A percentile compares a stretch with the other conserved stretches of the same genome.
These are phyloP conservation scores for Antennarius striatus DNA, from an alignment of 2,113 vertebrate species.

Conservation along the genomic window DNA sequence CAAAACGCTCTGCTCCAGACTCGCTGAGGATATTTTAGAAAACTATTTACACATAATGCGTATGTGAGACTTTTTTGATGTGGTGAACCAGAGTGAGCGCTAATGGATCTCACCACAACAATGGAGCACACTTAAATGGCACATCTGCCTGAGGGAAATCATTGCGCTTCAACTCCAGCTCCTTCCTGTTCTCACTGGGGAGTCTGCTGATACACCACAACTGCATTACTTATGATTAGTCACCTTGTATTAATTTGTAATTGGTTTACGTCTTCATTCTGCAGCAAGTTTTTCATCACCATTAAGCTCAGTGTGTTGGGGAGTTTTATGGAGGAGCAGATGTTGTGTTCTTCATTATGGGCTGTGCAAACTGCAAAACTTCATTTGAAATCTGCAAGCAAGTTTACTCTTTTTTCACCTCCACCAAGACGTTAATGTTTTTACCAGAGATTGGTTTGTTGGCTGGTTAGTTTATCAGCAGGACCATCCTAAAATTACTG, in stretches of 20 bases:
- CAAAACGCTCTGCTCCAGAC: constrained; percentile 32
- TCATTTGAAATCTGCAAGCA: constrained; percentile 5
- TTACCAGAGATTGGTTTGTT: too few relatives aligned
- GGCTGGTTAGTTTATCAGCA: too few relatives aligned
- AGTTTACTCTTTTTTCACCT: constrained; percentile 5
- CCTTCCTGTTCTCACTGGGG: constrained; percentile 74
- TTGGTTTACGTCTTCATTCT: constrained; percentile 56
- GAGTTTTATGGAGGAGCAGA: constrained; percentile 13
- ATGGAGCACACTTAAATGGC: constrained; percentile 90
- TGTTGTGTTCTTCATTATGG: constrained; percentile 7
- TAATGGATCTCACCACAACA: constrained; percentile 94
- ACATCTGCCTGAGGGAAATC: constrained; percentile 87
- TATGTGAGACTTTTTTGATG: constrained; percentile 92
- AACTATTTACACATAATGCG: constrained; percentile 88
- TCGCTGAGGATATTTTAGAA: constrained; percentile 79
- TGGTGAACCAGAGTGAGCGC: constrained; percentile 86
- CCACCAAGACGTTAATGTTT: too few relatives aligned
- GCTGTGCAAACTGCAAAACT: constrained; percentile 4
- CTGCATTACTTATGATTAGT: constrained; percentile 64
- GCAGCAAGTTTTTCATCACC: constrained; percentile 37
- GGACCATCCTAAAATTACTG: too few relatives aligned
- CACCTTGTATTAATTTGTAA: constrained; percentile 61
- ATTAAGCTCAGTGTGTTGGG: constrained; percentile 31
- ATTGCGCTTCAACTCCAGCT: constrained; percentile 83
- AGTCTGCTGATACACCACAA: constrained; percentile 52